Evolutionary conservation across 2,797 vertebrate genomes (phyloP).

Genomic region (Vireo griseus): DNA sequence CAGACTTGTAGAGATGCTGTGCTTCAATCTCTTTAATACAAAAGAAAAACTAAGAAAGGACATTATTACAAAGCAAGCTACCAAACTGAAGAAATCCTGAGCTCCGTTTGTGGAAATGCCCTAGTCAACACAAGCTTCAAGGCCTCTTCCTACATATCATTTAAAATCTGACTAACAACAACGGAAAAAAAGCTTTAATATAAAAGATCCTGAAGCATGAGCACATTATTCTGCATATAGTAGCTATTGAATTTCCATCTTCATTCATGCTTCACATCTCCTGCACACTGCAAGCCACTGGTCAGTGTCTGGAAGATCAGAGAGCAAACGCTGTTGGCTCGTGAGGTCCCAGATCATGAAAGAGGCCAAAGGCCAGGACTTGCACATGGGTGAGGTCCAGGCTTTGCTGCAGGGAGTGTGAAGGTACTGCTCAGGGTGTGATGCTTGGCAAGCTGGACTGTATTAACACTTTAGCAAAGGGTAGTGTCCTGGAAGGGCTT

Average conservation of each 20-base stretch:
- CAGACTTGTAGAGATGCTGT: not conserved
- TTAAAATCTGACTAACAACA: not conserved
- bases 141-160: not conserved
- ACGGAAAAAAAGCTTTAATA: not conserved
- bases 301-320: not conserved
- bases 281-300: not conserved
- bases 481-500: not conserved
- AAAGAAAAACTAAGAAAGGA: not conserved
- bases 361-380: not conserved
- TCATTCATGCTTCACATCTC: not conserved
- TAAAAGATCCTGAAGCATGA: not conserved
- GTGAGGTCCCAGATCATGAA: not conserved
- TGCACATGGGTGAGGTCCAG: not conserved
- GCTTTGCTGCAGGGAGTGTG: not conserved
- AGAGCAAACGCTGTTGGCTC: not conserved
- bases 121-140: not conserved
- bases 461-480: not conserved
- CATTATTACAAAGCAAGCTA: not conserved
- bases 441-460: not conserved
- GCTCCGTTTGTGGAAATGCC: not conserved
- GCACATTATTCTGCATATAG: not conserved
- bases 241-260: not conserved
- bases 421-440: not conserved
- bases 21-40: not conserved
- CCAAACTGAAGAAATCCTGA: not conserved